Evolutionary conservation across 2,888 invertebrate genomes (phyloP).

Genomic region (Esperia sulphurella): DNA sequence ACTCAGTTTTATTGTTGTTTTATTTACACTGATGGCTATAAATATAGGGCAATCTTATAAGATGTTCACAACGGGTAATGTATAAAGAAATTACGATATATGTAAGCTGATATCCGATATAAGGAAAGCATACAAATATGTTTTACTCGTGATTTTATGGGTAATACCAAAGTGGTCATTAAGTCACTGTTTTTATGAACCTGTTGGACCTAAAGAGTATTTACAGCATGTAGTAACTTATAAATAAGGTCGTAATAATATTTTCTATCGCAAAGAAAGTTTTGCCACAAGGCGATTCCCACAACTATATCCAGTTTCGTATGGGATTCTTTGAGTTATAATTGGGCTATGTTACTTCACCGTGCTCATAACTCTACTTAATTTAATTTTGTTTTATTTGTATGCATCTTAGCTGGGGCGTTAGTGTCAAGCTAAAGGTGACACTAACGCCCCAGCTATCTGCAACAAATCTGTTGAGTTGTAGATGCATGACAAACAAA

Average conservation of each 20-base stretch:
- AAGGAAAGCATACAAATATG: background rate
- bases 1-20: no score
- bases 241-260: no score
- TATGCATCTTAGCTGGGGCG: no score
- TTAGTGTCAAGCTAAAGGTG: no score
- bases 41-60: background rate
- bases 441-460: no score
- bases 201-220: background rate
- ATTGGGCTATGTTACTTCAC: no score
- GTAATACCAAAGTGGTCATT: constrained; percentile 46
- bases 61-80: background rate
- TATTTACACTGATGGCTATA: background rate
- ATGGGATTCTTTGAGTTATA: background rate
- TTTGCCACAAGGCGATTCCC: no score
- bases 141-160: constrained; percentile 33
- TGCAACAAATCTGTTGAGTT: background rate
- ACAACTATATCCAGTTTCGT: background rate
- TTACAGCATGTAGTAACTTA: background rate
- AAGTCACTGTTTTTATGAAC: constrained; percentile 38
- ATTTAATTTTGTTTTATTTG: no score
- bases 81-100: background rate
- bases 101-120: background rate
- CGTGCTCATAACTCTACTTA: no score
- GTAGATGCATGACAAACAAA: no score
- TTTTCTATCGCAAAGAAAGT: no score